phyloP scores from a whole-genome alignment of 2,888 invertebrate genomes.

The Limnephilus lunatus region DNA sequence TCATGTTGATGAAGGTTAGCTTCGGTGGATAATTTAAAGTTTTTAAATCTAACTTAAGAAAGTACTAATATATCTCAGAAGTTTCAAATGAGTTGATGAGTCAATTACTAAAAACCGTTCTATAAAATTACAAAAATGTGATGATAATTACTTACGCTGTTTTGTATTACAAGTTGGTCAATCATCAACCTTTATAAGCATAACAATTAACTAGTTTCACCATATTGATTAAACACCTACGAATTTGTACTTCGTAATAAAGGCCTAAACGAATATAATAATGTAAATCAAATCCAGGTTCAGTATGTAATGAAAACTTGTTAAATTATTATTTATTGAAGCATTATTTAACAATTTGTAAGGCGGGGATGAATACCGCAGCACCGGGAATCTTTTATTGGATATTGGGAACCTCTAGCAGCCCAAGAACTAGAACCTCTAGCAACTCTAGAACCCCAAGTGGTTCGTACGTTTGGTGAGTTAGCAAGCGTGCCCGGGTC shows the following conservation, averaged over 20 bases:
- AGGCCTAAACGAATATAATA: background rate
- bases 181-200: background rate
- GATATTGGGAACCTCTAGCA: background rate
- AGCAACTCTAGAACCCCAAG: too few relatives aligned
- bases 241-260: background rate
- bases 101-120: background rate
- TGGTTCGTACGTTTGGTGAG: too few relatives aligned
- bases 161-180: background rate
- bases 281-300: background rate
- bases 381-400: too few relatives aligned
- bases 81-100: too few relatives aligned
- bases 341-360: background rate
- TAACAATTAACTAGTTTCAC: background rate
- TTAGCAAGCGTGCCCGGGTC: too few relatives aligned
- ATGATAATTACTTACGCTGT: background rate
- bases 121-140: background rate
- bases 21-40: background rate
- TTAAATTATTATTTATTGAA: background rate
- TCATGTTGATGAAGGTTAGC: background rate
- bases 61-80: too few relatives aligned
- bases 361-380: too few relatives aligned
- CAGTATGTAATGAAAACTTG: background rate
- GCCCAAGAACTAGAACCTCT: too few relatives aligned
- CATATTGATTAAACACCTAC: background rate
- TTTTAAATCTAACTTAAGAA: background rate